These are phyloP conservation scores for Tenodera sinensis DNA, from an alignment of 2,888 invertebrate genomes.

Conservation along the genomic window DNA sequence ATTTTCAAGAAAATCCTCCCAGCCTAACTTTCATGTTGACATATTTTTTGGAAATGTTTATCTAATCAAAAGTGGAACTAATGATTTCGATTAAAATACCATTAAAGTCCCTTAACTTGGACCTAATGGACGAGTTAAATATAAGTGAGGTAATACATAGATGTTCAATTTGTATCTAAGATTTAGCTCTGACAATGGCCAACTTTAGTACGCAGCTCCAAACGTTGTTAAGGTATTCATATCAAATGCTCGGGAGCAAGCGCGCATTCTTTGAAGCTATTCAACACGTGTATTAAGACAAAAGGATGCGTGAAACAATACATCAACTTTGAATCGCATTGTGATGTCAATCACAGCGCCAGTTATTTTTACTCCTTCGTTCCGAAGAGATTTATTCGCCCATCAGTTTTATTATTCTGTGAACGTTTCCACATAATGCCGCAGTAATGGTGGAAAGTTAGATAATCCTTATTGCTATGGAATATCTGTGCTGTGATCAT, in stretches of 20 bases:
- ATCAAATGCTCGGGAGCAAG: background rate
- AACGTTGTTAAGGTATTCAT: background rate
- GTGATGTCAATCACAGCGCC: background rate
- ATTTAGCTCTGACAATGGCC: background rate
- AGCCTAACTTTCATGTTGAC: too few relatives aligned
- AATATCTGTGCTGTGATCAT: background rate
- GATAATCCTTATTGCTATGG: background rate
- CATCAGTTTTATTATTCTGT: background rate
- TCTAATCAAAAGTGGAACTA: too few relatives aligned
- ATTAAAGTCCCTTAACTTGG: too few relatives aligned
- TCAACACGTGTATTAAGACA: background rate
- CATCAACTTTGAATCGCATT: background rate
- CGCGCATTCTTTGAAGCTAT: background rate
- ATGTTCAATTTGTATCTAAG: background rate
- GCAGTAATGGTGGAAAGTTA: background rate
- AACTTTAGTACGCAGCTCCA: background rate
- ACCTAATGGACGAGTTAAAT: background rate
- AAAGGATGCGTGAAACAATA: background rate
- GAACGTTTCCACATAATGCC: background rate
- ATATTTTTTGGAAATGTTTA: too few relatives aligned
- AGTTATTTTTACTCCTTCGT: background rate
- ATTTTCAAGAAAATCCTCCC: too few relatives aligned
- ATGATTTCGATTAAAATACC: too few relatives aligned
- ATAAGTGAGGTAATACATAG: background rate
- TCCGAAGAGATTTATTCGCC: background rate